phyloP scores from a whole-genome alignment of 2,888 invertebrate genomes.

The Caenorhabditis sp. region DNA sequence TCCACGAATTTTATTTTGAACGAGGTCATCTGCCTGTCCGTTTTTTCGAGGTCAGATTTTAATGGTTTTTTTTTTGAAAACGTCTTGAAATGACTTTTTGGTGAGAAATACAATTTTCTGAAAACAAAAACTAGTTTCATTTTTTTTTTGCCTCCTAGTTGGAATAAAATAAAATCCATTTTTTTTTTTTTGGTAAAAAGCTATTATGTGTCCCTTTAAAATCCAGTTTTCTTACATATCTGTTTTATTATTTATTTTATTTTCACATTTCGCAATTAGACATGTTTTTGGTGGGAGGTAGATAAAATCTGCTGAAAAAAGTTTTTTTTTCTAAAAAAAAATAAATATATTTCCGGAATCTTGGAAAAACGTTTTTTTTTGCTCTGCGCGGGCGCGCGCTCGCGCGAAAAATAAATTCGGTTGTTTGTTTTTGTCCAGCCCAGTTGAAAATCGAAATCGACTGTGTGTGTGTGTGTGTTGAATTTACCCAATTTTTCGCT shows the following conservation, averaged over 20 bases:
- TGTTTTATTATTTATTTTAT: background rate
- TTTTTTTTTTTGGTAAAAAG: background rate
- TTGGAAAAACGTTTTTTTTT: background rate
- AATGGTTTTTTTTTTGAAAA: background rate
- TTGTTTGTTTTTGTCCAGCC: background rate
- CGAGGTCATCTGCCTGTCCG: background rate
- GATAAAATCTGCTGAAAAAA: background rate
- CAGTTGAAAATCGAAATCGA: background rate
- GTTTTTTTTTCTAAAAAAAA: background rate
- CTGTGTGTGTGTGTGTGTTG: too few relatives aligned
- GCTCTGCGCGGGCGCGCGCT: background rate
- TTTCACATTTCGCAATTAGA: background rate
- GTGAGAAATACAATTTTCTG: too few relatives aligned
- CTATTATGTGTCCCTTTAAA: background rate
- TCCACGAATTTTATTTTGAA: background rate
- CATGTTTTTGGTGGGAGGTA: background rate
- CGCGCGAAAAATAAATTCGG: background rate
- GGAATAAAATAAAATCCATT: background rate
- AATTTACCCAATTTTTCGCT: background rate
- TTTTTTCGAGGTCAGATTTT: slow-evolving; percentile 1
- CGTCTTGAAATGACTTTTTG: background rate
- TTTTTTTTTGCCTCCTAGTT: background rate
- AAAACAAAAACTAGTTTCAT: background rate
- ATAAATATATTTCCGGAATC: background rate
- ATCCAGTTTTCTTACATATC: background rate